phyloP scores from a whole-genome alignment of 2,888 invertebrate genomes.

The Hydrotaea cyrtoneurina region DNA sequence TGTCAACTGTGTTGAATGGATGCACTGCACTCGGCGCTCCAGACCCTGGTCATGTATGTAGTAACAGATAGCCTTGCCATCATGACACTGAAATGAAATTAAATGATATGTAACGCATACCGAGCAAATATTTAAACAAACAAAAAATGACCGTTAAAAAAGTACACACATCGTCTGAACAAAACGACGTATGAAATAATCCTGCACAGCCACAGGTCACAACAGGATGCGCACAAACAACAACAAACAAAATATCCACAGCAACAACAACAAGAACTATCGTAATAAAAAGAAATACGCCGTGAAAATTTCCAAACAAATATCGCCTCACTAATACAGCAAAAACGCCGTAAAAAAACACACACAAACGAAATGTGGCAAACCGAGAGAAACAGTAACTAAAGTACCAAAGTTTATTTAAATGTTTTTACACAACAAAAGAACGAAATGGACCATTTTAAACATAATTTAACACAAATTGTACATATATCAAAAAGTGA shows the following conservation, averaged over 20 bases:
- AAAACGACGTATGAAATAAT: not conserved
- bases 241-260: slow-evolving; percentile 24
- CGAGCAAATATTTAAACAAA: slow-evolving; percentile 6
- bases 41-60: slow-evolving; percentile 15
- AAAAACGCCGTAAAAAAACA: slow-evolving; percentile 3
- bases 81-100: slow-evolving; percentile 63
- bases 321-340: too few relatives aligned
- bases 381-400: slow-evolving; percentile 21
- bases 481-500: slow-evolving; percentile 38
- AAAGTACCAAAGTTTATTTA: slow-evolving; percentile 44
- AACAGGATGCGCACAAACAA: slow-evolving; percentile 50
- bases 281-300: slow-evolving; percentile 46
- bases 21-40: slow-evolving; percentile 47
- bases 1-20: slow-evolving; percentile 64
- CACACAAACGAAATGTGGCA: not conserved
- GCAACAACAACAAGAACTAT: slow-evolving; percentile 49
- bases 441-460: slow-evolving; percentile 32
- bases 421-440: slow-evolving; percentile 27
- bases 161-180: slow-evolving; percentile 14
- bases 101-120: slow-evolving; percentile 59
- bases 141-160: slow-evolving; percentile 36
- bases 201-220: slow-evolving; percentile 1
- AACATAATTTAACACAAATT: slow-evolving; percentile 47
- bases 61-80: not conserved
- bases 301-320: not conserved